Base-by-base conservation (phyloP, 2,797 vertebrate species). In the Labeo calbasu region DNA sequence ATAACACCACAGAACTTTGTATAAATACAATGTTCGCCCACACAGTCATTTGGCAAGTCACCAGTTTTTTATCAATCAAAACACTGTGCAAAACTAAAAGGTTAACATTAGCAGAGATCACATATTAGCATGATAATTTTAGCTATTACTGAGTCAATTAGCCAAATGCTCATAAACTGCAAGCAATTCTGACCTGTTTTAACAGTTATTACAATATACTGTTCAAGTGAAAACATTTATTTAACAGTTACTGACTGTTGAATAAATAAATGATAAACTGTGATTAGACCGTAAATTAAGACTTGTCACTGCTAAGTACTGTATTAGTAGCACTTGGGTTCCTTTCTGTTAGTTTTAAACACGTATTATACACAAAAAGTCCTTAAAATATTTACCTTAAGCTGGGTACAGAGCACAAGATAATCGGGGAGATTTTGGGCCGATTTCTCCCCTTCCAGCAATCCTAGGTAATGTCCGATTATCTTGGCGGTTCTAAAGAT, bases 201-300 rank as follows among this genome's bases (percentile, higher is more conserved):
- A 51, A 65, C 25, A 5, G 32, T 65, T 50, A 50, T 50, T 65
- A 11, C 48, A 61, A 65, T 36, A 36, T 36, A 36, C 6, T 32
- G 17, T 5, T 63, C 40, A 46, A 77, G 9, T 63, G 23, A 19
- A 15, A 78, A 28, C 43, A 59, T 59, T 28, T 73, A 17, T 51
- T 55, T 23, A 55, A 12, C 7, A 57, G 51, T 76, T 32, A 14
- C 32, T 79, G 48, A 68, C 4, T 79, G 28, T 6, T 40, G 25
- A 53, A 79, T 17, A 79, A 48, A 78, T 61, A 59, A 48, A 79
- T 51, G 2, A 66, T 51, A 40, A 77, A 77, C 53, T 50, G 68
- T 46, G 25, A 72, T 28, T 23, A 72, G 70, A 28, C 46, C 15
- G 10, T 51, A 50, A 50, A 70, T 70, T 48, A 23, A 72, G 23